Percentiles rank a stretch among this genome's conserved stretches.
phyloP scores from a whole-genome alignment of 2,797 vertebrate genomes.

The Lophius americanus region DNA sequence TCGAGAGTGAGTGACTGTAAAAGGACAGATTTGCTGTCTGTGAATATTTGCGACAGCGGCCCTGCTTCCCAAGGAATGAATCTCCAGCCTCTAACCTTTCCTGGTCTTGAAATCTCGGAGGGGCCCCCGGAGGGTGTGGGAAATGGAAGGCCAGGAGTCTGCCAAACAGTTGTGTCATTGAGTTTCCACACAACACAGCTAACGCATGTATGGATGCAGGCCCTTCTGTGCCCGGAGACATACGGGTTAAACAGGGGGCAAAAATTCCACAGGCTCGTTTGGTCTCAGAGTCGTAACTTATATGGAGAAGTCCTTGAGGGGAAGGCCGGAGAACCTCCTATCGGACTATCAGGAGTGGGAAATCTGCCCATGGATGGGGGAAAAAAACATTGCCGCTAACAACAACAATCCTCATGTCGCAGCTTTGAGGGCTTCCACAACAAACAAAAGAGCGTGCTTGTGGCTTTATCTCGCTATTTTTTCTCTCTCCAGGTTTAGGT shows the following conservation, averaged over 20 bases:
- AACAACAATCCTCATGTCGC: slow-evolving; percentile 55
- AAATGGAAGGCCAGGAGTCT: slow-evolving; percentile 74
- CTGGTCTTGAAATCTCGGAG: slow-evolving; percentile 79
- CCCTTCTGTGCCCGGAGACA: slow-evolving; percentile 49
- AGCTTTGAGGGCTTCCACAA: slow-evolving; percentile 33
- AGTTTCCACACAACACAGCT: slow-evolving; percentile 70
- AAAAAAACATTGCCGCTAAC: slow-evolving; percentile 66
- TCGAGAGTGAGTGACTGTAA: slow-evolving; percentile 35
- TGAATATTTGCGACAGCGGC: slow-evolving; percentile 38
- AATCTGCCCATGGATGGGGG: slow-evolving; percentile 62
- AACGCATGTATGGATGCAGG: slow-evolving; percentile 45
- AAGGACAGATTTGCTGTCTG: slow-evolving; percentile 41
- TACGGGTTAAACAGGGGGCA: slow-evolving; percentile 48
- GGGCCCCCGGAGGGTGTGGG: slow-evolving; percentile 76
- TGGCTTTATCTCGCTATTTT: slow-evolving; percentile 1
- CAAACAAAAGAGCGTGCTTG: slow-evolving; percentile 61
- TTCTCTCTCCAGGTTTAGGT: slow-evolving; percentile 34
- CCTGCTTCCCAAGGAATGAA: slow-evolving; percentile 73
- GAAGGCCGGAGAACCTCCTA: slow-evolving; percentile 9
- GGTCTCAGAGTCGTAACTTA: slow-evolving; percentile 56
- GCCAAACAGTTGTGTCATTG: slow-evolving; percentile 77
- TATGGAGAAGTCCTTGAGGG: slow-evolving; percentile 53
- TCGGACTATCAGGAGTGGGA: slow-evolving; percentile 43
- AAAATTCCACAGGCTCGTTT: slow-evolving; percentile 43
- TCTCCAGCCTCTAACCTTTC: slow-evolving; percentile 69